Evolutionary conservation across 2,888 invertebrate species (phyloP).

Genomic region (Pseudanteris insignis): DNA sequence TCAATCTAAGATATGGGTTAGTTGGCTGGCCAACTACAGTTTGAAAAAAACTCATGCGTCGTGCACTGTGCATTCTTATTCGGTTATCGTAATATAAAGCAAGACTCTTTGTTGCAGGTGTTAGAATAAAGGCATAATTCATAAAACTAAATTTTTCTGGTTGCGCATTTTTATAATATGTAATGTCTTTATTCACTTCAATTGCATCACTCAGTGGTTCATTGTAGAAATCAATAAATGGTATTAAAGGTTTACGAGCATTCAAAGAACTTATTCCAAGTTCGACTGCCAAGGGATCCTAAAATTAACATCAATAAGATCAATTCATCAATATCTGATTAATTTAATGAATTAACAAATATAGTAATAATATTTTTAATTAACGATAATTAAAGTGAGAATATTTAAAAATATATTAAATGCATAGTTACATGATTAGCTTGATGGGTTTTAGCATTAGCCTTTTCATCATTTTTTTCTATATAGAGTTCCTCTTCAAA

Average conservation of each 20-base stretch:
- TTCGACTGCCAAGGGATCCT: constrained; percentile 74
- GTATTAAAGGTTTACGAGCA: constrained; percentile 83
- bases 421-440: constrained; percentile 52
- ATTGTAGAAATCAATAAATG: constrained; percentile 92
- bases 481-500: constrained; percentile 71
- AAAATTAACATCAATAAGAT: too few species aligned
- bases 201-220: constrained; percentile 91
- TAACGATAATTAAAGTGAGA: too few species aligned
- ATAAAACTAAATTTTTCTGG: constrained; percentile 84
- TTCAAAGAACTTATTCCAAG: constrained; percentile 81
- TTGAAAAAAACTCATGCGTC: constrained; percentile 85
- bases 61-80: constrained; percentile 93
- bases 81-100: constrained; percentile 94
- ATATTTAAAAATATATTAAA: too few species aligned
- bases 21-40: constrained; percentile 84
- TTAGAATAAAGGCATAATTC: constrained; percentile 88
- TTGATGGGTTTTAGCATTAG: constrained; percentile 44
- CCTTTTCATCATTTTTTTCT: constrained; percentile 53
- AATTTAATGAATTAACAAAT: too few species aligned
- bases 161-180: constrained; percentile 81
- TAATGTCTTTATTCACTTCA: constrained; percentile 94
- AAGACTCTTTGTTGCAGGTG: constrained; percentile 89
- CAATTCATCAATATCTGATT: too few species aligned
- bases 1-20: constrained; percentile 85
- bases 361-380: too few species aligned